A percentile compares a stretch with the other conserved stretches of the same genome.
Evolutionary conservation across 2,113 vertebrate species (phyloP).

Genomic region (Xyliphius kryptos): DNA sequence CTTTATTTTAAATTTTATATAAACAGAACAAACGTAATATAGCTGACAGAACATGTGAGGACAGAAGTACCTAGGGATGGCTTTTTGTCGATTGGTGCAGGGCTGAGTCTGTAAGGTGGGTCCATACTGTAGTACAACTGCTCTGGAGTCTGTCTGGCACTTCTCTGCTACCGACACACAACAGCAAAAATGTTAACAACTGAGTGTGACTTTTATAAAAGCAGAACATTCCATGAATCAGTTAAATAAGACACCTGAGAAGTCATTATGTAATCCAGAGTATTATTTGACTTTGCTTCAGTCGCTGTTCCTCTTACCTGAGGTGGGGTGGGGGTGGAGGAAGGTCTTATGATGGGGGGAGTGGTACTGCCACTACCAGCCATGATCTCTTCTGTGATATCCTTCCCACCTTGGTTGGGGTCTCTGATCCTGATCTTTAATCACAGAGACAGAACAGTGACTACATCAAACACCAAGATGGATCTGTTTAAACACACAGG

Average conservation of each 20-base stretch:
- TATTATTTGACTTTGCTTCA: too few relatives aligned
- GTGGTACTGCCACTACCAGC: conserved; percentile 94
- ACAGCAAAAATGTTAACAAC: conserved; percentile 51
- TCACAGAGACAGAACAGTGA: conserved; percentile 48
- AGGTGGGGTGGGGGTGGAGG: conserved; percentile 82
- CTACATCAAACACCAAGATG: conserved; percentile 49
- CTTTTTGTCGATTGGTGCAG: conserved; percentile 50
- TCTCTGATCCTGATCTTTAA: conserved; percentile 93
- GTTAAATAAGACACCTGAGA: too few relatives aligned
- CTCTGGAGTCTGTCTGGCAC: conserved; percentile 83
- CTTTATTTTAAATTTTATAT: too few relatives aligned
- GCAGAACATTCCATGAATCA: too few relatives aligned
- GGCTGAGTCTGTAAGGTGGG: conserved; percentile 57
- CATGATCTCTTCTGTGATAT: conserved; percentile 98
- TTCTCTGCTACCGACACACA: conserved; percentile 67
- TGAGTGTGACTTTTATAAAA: too few relatives aligned
- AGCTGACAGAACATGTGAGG: background rate
- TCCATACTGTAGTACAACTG: conserved; percentile 66
- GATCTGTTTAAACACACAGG: too few relatives aligned
- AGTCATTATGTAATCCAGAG: too few relatives aligned
- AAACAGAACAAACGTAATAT: too few relatives aligned
- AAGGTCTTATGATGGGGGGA: conserved; percentile 78
- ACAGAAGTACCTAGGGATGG: conserved; percentile 26
- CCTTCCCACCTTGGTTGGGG: conserved; percentile 94
- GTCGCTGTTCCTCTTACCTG: conserved; percentile 67